Evolutionary conservation across 2,113 vertebrate species (phyloP).

Genomic region (Podiceps cristatus): DNA sequence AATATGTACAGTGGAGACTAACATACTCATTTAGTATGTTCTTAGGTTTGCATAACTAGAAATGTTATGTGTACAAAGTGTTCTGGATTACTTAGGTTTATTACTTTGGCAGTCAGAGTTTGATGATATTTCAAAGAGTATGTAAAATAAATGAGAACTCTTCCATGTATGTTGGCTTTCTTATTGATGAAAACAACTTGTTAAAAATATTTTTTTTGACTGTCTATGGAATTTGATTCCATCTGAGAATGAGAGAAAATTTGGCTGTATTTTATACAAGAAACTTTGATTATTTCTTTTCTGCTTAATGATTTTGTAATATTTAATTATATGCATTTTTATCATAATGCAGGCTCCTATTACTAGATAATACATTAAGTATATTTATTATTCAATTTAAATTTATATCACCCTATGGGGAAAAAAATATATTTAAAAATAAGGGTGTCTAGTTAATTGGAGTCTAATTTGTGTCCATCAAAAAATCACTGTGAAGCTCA

Average conservation of each 20-base stretch:
- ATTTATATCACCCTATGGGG: neutral
- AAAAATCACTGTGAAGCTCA: neutral
- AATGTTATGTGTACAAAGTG: neutral
- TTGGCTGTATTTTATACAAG: neutral
- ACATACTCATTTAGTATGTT: neutral
- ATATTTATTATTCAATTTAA: neutral
- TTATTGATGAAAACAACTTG: neutral
- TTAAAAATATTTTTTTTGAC: neutral
- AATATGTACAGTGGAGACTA: neutral
- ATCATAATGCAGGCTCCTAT: neutral
- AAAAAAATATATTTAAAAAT: neutral
- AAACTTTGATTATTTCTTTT: neutral
- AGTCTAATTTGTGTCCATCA: neutral
- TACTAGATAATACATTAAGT: neutral
- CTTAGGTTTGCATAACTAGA: neutral
- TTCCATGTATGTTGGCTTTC: neutral
- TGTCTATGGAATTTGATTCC: neutral
- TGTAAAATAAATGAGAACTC: neutral
- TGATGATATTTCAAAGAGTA: neutral
- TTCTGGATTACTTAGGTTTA: conserved; percentile 23
- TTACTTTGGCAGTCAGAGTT: neutral
- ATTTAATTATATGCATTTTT: neutral
- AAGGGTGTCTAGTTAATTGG: neutral
- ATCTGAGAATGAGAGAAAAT: neutral
- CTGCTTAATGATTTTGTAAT: neutral